phyloP scores from a whole-genome alignment of 92 coral and sea anemone species.

The Epizoanthus ramosus region DNA sequence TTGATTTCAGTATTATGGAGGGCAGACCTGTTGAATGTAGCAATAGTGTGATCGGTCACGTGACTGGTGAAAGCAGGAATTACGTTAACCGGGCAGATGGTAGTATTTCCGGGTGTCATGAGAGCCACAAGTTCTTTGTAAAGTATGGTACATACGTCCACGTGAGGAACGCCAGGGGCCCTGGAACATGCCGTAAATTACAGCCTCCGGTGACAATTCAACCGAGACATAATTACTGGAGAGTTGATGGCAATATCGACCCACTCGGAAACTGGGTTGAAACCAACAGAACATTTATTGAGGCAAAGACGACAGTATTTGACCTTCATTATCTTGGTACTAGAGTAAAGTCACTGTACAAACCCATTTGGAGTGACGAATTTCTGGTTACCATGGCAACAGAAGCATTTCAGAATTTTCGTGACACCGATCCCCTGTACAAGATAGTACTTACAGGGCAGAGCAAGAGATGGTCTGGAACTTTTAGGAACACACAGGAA shows the following conservation, averaged over 20 bases:
- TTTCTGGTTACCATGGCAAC: neutral
- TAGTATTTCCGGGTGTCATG: slow-evolving; percentile 12
- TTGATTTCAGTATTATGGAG: neutral
- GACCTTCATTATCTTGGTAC: neutral
- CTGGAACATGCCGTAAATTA: neutral
- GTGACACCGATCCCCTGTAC: slow-evolving; percentile 4
- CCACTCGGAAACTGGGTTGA: neutral
- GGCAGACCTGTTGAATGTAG: neutral
- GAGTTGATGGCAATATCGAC: neutral
- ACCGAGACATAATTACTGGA: neutral
- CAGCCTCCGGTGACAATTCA: neutral
- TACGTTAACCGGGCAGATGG: neutral
- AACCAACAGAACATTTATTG: neutral
- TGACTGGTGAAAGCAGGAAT: neutral
- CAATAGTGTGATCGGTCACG: neutral
- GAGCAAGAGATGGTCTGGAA: slow-evolving; percentile 5
- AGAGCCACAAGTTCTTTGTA: slow-evolving; percentile 13
- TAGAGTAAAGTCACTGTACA: neutral
- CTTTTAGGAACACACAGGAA: neutral
- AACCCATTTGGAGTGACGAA: neutral
- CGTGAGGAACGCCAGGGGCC: neutral
- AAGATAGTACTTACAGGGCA: neutral
- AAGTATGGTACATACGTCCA: slow-evolving; percentile 4
- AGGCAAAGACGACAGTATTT: neutral
- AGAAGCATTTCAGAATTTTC: slow-evolving; percentile 2